Evolutionary conservation across 2,113 vertebrate genomes (phyloP), one percentile per base, ranked within the genome.

Genomic region (Sylvietta virens): DNA sequence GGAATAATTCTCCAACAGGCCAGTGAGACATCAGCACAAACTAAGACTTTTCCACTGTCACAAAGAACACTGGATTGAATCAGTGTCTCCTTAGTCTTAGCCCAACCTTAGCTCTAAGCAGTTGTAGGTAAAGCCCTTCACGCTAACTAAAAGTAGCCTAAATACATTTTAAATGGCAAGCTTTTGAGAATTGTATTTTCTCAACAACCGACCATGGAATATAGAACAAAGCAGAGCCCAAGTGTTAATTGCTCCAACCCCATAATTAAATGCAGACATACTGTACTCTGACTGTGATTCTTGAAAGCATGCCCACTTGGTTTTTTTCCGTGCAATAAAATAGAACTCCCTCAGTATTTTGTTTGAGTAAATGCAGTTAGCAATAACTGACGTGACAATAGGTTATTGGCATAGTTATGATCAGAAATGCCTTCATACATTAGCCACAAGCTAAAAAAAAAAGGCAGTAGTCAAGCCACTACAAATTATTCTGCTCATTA

Each of bases 191-290:
- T 42, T 94, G 92, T 93, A 74, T 95, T 93, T 95, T 95, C 92
- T 94, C 76, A 94, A 95, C 85, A 96, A 90, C 79, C 51, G 93
- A 87, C 81, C 74, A 72, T 72, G 87, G 95, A 96, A 92, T 92
- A 95, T 65, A 92, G 94, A 96, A 96, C 90, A 97, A 97, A 96
- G 95, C 76, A 88, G 82, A 90, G 65, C 76, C 71, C 76, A 86
- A 96, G 95, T 94, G 95, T 95, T 94, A 94, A 95, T 96, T 96
- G 96, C 93, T 96, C 82, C 95, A 96, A 58, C 58, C n/a, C 51
- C 56, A 27, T 96, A 97, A 97, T 96, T 96, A 96, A 96, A 97
- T 92, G 92, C 96, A 97, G 94, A 90, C 95, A 81, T 93, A 96
- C 93, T 96, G 92, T 96, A 94, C 92, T 74, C 90, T 67, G 92